Conservation (phyloP, 2,797 vertebrate genomes). For the Liasis olivaceus region DNA sequence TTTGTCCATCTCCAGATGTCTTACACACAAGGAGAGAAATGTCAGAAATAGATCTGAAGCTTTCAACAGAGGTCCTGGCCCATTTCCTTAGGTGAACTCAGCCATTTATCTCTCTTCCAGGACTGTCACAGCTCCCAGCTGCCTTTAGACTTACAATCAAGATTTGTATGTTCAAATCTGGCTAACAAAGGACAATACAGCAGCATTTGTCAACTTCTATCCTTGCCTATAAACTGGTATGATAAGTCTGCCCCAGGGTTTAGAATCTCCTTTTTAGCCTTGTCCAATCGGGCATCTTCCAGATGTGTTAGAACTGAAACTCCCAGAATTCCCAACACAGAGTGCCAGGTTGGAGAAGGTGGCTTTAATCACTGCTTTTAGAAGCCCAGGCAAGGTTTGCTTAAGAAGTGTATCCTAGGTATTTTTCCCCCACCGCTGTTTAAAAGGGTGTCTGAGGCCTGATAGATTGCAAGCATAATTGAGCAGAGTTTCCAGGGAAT, state of each 20-base stretch:
- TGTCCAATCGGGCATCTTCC: neutral
- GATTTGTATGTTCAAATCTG: neutral
- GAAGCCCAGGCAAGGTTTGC: neutral
- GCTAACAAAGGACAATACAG: neutral
- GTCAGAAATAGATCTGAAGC: neutral
- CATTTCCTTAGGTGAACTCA: neutral
- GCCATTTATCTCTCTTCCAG: neutral
- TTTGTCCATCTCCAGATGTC: neutral
- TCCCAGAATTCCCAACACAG: no score
- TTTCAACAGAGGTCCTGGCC: neutral
- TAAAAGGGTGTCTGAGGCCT: neutral
- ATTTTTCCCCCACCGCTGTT: neutral
- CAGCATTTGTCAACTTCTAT: neutral
- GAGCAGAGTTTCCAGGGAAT: neutral
- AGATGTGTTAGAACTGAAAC: neutral
- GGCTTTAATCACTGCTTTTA: neutral
- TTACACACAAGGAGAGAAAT: neutral
- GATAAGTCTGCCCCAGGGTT: neutral
- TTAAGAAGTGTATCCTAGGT: neutral
- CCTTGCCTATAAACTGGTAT: neutral
- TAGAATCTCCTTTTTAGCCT: neutral
- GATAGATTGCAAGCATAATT: neutral
- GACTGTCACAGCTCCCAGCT: neutral
- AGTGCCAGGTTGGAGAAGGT: neutral
- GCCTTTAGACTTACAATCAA: neutral